Conservation (phyloP, 2,113 vertebrate genomes). For the Bubo blakistoni region DNA sequence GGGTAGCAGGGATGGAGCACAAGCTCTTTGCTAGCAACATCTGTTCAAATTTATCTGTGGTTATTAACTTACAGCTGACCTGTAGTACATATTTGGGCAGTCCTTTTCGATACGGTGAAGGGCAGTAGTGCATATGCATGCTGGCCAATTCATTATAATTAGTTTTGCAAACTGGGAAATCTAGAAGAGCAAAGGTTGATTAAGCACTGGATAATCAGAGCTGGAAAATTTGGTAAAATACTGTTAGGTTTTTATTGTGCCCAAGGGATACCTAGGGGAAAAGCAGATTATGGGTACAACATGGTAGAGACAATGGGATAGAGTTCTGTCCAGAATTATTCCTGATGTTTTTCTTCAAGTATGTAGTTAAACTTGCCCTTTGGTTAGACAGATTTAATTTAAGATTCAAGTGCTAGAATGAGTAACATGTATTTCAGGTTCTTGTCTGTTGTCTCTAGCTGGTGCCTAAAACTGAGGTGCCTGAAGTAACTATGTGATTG, state of each 20-base stretch:
- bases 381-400: not conserved
- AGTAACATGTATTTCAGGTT: not conserved
- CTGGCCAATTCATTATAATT: not conserved
- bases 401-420: not conserved
- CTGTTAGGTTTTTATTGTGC: not conserved
- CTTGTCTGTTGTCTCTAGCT: not conserved
- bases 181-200: constrained; percentile 23
- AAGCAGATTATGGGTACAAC: not conserved
- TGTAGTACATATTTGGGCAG: not conserved
- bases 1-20: not conserved
- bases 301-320: not conserved
- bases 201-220: not conserved
- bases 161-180: constrained; percentile 35
- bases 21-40: not conserved
- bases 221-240: not conserved
- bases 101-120: not conserved
- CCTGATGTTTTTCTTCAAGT: not conserved
- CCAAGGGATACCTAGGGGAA: not conserved
- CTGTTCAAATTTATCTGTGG: not conserved
- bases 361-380: not conserved
- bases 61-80: not conserved
- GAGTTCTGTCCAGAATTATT: not conserved
- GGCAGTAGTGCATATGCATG: not conserved
- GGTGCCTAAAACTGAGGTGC: not conserved
- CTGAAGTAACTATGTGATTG: not conserved